Conservation (phyloP, 2,113 vertebrate genomes). For the Crotalus viridis region DNA sequence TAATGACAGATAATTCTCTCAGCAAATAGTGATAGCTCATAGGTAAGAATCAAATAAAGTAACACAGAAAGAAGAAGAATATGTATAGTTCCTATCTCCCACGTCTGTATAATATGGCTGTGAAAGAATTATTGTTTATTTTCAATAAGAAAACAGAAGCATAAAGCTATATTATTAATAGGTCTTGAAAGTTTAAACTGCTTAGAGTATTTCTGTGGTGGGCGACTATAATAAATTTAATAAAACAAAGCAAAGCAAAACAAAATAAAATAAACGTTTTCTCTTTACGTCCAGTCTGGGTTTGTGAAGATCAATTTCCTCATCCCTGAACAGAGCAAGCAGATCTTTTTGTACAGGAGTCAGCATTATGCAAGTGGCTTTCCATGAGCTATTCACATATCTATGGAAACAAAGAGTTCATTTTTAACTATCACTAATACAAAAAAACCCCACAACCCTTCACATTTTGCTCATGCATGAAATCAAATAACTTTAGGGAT, state of each 20-base stretch:
- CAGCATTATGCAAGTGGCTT: background rate
- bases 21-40: background rate
- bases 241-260: background rate
- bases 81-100: background rate
- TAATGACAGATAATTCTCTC: background rate
- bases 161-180: background rate
- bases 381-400: background rate
- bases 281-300: background rate
- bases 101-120: background rate
- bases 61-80: background rate
- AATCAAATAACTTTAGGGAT: background rate
- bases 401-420: background rate
- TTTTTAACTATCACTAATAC: background rate
- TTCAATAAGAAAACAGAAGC: background rate
- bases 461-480: background rate
- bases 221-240: background rate
- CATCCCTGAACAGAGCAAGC: background rate
- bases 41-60: background rate
- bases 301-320: background rate
- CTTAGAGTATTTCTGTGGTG: background rate
- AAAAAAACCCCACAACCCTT: background rate
- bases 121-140: background rate
- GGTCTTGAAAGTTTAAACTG: background rate
- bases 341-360: background rate
- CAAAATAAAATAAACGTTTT: background rate